Base-by-base conservation (phyloP, 2,113 vertebrate species). In the Mionectes macconnelli region DNA sequence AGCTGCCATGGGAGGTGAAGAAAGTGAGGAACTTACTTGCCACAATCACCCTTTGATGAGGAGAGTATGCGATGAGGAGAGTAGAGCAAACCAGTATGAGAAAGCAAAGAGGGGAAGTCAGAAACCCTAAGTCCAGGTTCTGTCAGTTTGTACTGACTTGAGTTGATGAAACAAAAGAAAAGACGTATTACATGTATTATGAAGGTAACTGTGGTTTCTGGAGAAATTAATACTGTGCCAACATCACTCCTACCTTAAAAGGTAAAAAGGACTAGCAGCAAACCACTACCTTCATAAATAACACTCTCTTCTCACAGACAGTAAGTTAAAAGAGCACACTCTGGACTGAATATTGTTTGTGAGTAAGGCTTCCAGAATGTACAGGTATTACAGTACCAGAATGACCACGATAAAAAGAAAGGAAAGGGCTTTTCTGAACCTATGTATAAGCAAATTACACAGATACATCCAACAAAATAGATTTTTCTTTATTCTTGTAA, bases 381-480 rank as follows among this genome's bases (percentile, higher is more conserved):
- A 50, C 27, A 59, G 6, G 13, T 33, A 53, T 69, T 40, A 64
- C 40, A 64, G 44, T 35, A 66, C 6, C 37, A 45, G 21, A 80
- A 84, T 19, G 10, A 45, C 18, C 17, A 17, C 11, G 73, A 77
- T 44, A 70, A 73, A 86, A 84, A 62, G 5, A 62, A 69, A 50
- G 21, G 31, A 76, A 84, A 73, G 21, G 8, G 49, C 9, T 28
- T 69, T 74, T 57, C 24, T 4, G 0, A 79, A 79, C 7, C 50
- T 75, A 12, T 6, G 7, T 78, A 8, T 2, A 2, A 87, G 25
- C 56, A 82, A 89, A 56, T 74, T 40, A 75, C 6, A 14, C 25
- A 62, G 28, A 59, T 45, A 64, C 27, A 47, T 93, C 88, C 80
- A 94, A 93, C 86, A 97, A 97, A 97, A 97, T 96, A 97, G 27